A percentile compares a stretch with the other conserved stretches of the same genome.
phyloP scores from a whole-genome alignment of 2,113 vertebrate species.

The Scalopus aquaticus region DNA sequence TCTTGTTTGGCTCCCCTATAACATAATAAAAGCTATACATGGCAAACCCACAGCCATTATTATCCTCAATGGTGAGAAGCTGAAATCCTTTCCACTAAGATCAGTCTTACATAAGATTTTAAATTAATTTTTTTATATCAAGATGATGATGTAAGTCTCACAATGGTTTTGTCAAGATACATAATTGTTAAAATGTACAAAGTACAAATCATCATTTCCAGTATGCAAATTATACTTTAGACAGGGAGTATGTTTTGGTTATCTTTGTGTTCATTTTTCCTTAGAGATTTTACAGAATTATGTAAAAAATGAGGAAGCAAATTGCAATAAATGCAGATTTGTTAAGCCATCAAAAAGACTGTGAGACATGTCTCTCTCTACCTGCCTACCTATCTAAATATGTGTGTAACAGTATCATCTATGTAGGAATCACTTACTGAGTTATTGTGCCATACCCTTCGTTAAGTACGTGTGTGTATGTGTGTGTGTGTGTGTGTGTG shows the following conservation, averaged over 20 bases:
- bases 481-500: too few relatives aligned
- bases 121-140: background rate
- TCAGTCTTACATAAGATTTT: constrained; percentile 9
- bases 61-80: too few relatives aligned
- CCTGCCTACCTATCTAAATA: background rate
- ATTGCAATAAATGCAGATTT: background rate
- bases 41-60: too few relatives aligned
- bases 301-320: background rate
- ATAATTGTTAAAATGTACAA: constrained; percentile 53
- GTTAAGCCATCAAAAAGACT: background rate
- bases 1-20: too few relatives aligned
- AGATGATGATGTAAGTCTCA: background rate
- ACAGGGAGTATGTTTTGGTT: constrained; percentile 72
- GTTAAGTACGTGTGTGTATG: background rate
- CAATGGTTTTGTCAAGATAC: background rate
- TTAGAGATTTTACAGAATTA: constrained; percentile 61
- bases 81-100: too few relatives aligned
- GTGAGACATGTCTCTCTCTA: background rate
- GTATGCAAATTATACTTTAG: constrained; percentile 59
- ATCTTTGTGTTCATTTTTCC: constrained; percentile 65
- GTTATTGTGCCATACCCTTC: background rate
- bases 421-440: background rate
- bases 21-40: too few relatives aligned
- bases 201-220: constrained; percentile 61
- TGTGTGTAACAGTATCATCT: background rate